Base-by-base conservation (phyloP, 2,113 vertebrate genomes). In the Grammatotria lemairii region DNA sequence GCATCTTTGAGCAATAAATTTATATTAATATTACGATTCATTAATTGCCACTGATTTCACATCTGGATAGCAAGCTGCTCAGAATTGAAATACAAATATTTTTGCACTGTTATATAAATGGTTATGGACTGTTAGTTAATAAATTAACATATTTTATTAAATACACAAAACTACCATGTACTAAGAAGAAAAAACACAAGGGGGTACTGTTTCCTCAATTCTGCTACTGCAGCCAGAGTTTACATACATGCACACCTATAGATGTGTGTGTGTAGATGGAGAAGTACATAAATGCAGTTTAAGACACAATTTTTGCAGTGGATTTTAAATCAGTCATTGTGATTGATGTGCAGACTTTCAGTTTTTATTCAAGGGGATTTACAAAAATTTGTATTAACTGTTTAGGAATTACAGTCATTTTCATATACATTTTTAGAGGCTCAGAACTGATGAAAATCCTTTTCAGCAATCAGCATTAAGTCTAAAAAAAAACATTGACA, bases 141-240 rank as follows among this genome's bases (percentile, higher is more conserved):
- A 17, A 54, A 63, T 5, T 5, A 54, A 75, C 40, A 7, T 9
- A 80, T 83, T n/a, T 60, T 49, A 6, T 47, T 78, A 9, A 26
- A 7, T 57, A 13, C 14, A 5, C 6, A 5, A 12, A 5, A 8
- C 5, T 17, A 33, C 8, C 23, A 45, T 90, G 90, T 35, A 88
- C 4, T 91, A 38, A 58, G 85, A 82, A 28, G 19, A 17, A 49
- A 12, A 33, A 83, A 86, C 93, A 91, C 92, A 60, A 83, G 92
- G 82, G n/a, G 84, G 89, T 3, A 11, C 23, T 28, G 68, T 75
- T 75, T 42, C 23, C 40, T 5, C 2, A 60, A 51, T 51, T 81
- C 3, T 81, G 47, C 14, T 75, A 4, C 3, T 6, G 11, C 58
- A 17, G 12, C 14, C 21, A 28, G 19, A 12, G 58, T 35, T 70